phyloP scores from a whole-genome alignment of 2,797 vertebrate species.

The Erithacus rubecula region DNA sequence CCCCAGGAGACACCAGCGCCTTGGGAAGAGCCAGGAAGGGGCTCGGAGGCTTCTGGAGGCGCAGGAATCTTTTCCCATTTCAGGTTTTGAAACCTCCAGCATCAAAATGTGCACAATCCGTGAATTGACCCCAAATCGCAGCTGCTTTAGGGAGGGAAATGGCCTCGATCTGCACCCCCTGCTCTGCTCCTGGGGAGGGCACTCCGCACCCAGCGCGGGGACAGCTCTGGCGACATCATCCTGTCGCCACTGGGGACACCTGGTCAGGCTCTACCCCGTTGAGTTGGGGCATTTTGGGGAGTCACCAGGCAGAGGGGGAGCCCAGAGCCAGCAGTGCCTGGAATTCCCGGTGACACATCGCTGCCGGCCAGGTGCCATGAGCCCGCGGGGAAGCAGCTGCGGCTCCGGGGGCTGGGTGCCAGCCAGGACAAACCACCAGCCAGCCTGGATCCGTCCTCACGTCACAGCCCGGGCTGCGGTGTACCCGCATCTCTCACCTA shows the following conservation, averaged over 20 bases:
- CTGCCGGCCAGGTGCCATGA: background rate
- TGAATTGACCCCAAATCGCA: rapidly evolving
- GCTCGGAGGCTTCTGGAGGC: background rate
- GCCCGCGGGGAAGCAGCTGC: background rate
- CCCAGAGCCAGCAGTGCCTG: rapidly evolving
- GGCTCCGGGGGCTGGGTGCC: background rate
- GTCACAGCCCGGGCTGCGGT: background rate
- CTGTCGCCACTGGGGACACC: background rate
- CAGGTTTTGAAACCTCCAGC: background rate
- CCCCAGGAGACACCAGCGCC: background rate
- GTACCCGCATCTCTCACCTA: background rate
- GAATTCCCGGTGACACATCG: background rate
- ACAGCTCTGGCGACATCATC: background rate
- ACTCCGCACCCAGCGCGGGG: background rate
- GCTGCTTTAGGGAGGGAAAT: background rate
- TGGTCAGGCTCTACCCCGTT: rapidly evolving
- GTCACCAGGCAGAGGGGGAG: background rate
- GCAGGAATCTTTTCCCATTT: background rate
- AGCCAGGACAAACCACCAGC: background rate
- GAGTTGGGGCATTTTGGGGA: background rate
- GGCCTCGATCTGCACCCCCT: background rate
- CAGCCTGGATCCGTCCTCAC: background rate
- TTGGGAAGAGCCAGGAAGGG: background rate
- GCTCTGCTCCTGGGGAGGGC: background rate
- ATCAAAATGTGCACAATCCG: background rate